Base-by-base conservation (phyloP, 1,140 invertebrate species). In the Drosophila nigromelanica region DNA sequence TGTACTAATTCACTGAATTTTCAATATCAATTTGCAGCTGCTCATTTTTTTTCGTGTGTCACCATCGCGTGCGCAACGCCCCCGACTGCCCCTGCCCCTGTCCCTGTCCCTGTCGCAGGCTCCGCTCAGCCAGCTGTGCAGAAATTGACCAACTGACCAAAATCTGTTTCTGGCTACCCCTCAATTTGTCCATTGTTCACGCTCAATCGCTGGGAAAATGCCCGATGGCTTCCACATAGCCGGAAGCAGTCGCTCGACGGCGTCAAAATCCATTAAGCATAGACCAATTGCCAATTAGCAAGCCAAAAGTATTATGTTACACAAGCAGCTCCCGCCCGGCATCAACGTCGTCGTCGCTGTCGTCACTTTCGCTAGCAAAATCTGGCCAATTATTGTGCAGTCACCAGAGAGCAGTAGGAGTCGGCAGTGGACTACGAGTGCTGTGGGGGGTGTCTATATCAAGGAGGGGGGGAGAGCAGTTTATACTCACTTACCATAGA, bases 61-160 rank as follows among this genome's bases (percentile, higher is more conserved):
- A 5, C 60, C 15, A 27, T 0, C n/a, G 4, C 33, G 43, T 11
- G 4, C 21, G 3, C 4, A 7, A 24, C 11, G 2, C 15, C 52
- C 37, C 5, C 18, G 8, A 5, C 8, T 18, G 4, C 30, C 7
- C 30, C n/a, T 21, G 4, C 27, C 6, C 27, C 4, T 6, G 27
- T 3, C 27, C 6, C 27, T 6, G 27, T 3, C 4, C 27, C 6
- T 33, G 30, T 3, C 21, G n/a, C 21, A 18, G 39, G 15, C 15
- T 66, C 27, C 27, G 62, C 24, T 58, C 62, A 58, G 35, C 54
- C 69, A 59, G 54, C 62, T 72, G 69, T 67, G 54, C 75, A 50
- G 73, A 87, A 87, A 78, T 85, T 78, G 78, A 75, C 66, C 81
- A 85, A 85, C 66, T 82, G 75, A 82, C 74, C 78, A 81, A 82